Evolutionary conservation across 2,113 vertebrate species (phyloP).

Genomic region (Herpetotheres cachinnans): DNA sequence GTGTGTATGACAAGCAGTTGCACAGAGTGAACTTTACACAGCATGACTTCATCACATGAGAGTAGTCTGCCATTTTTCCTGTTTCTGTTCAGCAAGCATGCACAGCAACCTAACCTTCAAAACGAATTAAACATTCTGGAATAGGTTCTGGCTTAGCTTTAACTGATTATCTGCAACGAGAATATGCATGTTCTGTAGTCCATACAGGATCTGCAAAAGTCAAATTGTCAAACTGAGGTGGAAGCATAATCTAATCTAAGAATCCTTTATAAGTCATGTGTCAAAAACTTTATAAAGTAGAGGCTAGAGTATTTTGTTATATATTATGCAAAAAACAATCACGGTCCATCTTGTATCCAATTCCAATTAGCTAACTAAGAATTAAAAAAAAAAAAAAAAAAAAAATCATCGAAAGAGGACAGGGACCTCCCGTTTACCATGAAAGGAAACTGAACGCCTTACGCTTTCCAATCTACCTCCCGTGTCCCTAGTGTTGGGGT

Average conservation of each 20-base stretch:
- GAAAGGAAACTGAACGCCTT: background rate
- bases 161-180: background rate
- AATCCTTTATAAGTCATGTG: background rate
- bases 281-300: background rate
- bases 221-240: accelerated
- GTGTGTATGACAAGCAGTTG: background rate
- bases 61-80: slow-evolving; percentile 1
- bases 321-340: background rate
- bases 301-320: accelerated
- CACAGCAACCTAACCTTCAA: background rate
- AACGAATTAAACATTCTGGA: background rate
- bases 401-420: background rate
- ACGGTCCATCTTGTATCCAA: background rate
- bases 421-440: background rate
- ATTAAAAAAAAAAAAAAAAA: background rate
- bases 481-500: background rate
- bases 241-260: background rate
- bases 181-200: background rate
- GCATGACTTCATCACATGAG: background rate
- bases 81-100: background rate
- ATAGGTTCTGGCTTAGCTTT: background rate
- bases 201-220: background rate
- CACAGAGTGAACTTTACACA: slow-evolving; percentile 4
- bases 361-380: accelerated
- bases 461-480: background rate